Evolutionary conservation across 1,140 invertebrate species (phyloP).

Genomic region (Liolophura sinensis): DNA sequence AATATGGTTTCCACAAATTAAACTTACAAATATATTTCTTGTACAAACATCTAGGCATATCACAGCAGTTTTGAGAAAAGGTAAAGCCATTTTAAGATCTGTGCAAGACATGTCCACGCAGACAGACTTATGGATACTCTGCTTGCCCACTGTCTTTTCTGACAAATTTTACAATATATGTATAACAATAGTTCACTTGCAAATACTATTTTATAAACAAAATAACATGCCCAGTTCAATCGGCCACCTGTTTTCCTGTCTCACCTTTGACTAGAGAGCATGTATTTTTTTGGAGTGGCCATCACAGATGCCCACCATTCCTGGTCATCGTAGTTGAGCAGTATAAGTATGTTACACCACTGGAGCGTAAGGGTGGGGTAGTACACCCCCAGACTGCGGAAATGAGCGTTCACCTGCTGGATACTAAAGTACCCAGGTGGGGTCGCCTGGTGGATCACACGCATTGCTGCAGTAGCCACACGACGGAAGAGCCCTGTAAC

Average conservation of each 20-base stretch:
- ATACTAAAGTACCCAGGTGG: slow-evolving; percentile 46
- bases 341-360: slow-evolving; percentile 73
- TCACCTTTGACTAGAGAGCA: slow-evolving; percentile 46
- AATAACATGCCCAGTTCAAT: not conserved
- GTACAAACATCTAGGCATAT: no score
- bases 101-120: no score
- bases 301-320: slow-evolving; percentile 68
- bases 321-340: slow-evolving; percentile 68
- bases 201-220: not conserved
- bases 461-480: slow-evolving; percentile 66
- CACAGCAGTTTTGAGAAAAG: no score
- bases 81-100: no score
- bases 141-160: no score
- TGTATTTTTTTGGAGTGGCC: slow-evolving; percentile 55
- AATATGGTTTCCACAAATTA: no score
- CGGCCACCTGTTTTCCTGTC: slow-evolving; percentile 1
- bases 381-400: slow-evolving; percentile 61
- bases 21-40: no score
- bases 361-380: slow-evolving; percentile 70
- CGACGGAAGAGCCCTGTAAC: slow-evolving; percentile 63
- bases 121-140: no score
- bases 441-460: slow-evolving; percentile 58
- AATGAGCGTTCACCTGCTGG: slow-evolving; percentile 63
- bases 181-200: not conserved
- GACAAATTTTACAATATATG: not conserved